Evolutionary conservation across 2,113 vertebrate genomes (phyloP), one percentile per base, ranked within the genome.

Genomic region (Hippopotamus amphibius): DNA sequence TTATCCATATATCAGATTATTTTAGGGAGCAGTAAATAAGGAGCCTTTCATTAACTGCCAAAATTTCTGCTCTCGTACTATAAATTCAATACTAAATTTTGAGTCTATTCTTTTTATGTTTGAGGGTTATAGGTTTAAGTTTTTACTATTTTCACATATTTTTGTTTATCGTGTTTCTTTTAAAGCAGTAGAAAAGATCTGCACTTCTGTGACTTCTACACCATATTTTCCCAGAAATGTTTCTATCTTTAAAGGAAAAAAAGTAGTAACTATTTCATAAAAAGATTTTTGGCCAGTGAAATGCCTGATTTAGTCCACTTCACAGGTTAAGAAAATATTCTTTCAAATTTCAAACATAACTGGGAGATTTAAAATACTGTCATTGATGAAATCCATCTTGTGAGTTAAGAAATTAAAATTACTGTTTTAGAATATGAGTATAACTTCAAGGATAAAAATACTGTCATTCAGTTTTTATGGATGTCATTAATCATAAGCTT

Each of bases 341-440:
- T 87, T 88, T 82, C 83, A 41, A 87, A 88, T 87, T n/a, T 5
- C 10, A 71, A 86, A 59, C 33, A n/a, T 50, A 89, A 89, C 43
- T 50, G 33, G 61, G n/a, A 77, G 46, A 66, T 41, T 72, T 86
- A 74, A 96, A 95, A 93, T 79, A 82, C 37, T 37, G 30, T 86
- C 66, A 71, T 6, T 85, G 66, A 84, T 68, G 33, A 88, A 77
- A 97, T 63, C n/a, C 26, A 63, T 13, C 50, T 48, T 33, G 6
- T 57, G 21, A 81, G 43, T 66, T 76, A 76, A 80, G 84, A 76
- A 88, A 79, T 57, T 50, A 46, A 76, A 88, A 79, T 57, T 50
- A 46, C 19, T 95, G 61, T 50, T 86, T 83, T 15, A 53, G 57
- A 84, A 37, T 59, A 15, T 43, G 61, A 84, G 37, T 71, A 15